phyloP scores from a whole-genome alignment of 2,113 vertebrate species.

The Orycteropus afer region DNA sequence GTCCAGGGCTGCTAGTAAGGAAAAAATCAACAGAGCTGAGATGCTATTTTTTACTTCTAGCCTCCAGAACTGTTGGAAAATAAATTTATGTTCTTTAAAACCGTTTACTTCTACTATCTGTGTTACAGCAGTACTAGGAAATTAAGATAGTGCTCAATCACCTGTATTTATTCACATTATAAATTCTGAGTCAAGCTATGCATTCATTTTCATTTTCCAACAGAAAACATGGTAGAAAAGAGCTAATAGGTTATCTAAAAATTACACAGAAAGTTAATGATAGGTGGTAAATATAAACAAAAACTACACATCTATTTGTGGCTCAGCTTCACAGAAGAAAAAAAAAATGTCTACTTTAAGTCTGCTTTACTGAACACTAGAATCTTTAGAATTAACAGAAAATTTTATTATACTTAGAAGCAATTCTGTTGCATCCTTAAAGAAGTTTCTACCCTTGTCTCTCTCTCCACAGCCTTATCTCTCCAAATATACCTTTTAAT shows the following conservation, averaged over 20 bases:
- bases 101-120: not conserved
- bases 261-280: not conserved
- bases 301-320: not conserved
- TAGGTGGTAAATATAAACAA: not conserved
- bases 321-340: not conserved
- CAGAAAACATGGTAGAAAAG: not conserved
- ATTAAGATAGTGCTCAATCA: not conserved
- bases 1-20: not conserved
- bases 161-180: slow-evolving; percentile 8
- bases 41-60: not conserved
- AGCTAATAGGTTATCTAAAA: not conserved
- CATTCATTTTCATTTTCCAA: slow-evolving; percentile 26
- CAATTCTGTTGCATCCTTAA: not conserved
- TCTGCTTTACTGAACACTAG: not conserved
- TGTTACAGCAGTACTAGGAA: not conserved
- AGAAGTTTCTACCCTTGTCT: not conserved
- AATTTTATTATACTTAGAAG: not conserved
- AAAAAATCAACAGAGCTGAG: not conserved
- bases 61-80: not conserved
- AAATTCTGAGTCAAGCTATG: not conserved
- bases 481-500: not conserved
- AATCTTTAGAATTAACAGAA: not conserved
- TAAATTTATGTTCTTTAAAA: not conserved
- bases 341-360: not conserved
- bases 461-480: not conserved